Conservation (phyloP, 2,113 vertebrate species). For the Eonycteris spelaea region DNA sequence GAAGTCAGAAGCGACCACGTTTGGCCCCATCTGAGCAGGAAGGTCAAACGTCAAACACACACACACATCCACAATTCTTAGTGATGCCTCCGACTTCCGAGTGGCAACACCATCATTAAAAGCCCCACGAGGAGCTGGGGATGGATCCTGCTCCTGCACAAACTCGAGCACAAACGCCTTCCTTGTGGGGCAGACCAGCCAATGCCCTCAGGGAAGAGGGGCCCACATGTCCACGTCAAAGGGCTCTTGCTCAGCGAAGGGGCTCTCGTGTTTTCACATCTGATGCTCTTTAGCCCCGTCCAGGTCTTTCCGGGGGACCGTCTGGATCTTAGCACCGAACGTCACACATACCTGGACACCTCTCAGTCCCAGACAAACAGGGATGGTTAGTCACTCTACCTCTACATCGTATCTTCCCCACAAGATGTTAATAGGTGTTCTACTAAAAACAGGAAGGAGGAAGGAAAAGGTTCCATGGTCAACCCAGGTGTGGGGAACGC, state of each 20-base stretch:
- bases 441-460: neutral
- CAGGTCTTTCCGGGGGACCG: neutral
- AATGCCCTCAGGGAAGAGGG: neutral
- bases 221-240: neutral
- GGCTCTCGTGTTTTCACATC: fast-evolving
- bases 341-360: too few species aligned
- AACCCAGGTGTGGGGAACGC: neutral
- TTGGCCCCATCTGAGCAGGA: fast-evolving
- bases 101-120: neutral
- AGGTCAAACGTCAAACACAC: neutral
- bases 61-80: neutral
- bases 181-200: fast-evolving
- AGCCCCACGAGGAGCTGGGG: neutral
- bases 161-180: neutral
- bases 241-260: neutral
- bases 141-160: neutral
- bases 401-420: neutral
- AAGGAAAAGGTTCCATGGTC: neutral
- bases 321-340: neutral
- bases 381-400: neutral
- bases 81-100: neutral
- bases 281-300: neutral
- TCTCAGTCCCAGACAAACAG: neutral
- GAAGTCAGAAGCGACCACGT: neutral
- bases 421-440: neutral